phyloP scores from a whole-genome alignment of 2,113 vertebrate species.

The Mugil cephalus region DNA sequence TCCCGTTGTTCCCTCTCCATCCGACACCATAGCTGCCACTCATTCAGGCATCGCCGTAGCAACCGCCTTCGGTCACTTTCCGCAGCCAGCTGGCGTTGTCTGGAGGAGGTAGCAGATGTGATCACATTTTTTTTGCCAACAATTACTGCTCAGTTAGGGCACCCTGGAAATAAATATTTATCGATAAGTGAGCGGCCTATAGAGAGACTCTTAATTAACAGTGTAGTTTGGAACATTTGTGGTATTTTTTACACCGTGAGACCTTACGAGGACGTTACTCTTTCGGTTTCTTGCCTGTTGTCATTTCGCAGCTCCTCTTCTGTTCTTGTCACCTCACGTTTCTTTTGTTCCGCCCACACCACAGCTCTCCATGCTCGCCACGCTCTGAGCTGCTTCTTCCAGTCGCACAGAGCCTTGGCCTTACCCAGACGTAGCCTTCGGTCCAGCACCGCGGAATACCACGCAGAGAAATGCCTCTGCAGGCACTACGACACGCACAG shows the following conservation, averaged over 20 bases:
- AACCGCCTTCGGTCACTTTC: constrained; percentile 85
- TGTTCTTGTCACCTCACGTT: constrained; percentile 81
- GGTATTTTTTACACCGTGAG: neutral
- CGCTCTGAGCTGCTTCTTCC: constrained; percentile 89
- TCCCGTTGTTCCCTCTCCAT: constrained; percentile 78
- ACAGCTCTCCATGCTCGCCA: constrained; percentile 90
- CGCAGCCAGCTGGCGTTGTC: constrained; percentile 85
- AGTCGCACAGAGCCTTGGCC: constrained; percentile 88
- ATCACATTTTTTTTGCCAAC: neutral
- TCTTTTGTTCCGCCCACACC: constrained; percentile 82
- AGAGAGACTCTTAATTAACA: neutral
- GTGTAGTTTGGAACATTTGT: neutral
- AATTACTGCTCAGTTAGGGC: constrained; percentile 10
- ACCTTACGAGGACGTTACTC: neutral
- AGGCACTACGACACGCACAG: constrained; percentile 83
- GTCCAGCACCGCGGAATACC: constrained; percentile 90
- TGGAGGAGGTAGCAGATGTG: constrained; percentile 60
- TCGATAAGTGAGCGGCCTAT: neutral
- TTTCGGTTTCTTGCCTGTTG: constrained; percentile 85
- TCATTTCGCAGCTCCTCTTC: constrained; percentile 86
- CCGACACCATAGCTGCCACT: constrained; percentile 89
- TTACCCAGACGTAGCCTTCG: constrained; percentile 88
- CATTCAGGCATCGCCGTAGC: constrained; percentile 83
- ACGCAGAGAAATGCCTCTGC: constrained; percentile 91
- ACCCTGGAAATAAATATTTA: constrained; percentile 4